Conservation (phyloP, 53 echinoderm and acorn worm species). For the Echinometra lucunter region DNA sequence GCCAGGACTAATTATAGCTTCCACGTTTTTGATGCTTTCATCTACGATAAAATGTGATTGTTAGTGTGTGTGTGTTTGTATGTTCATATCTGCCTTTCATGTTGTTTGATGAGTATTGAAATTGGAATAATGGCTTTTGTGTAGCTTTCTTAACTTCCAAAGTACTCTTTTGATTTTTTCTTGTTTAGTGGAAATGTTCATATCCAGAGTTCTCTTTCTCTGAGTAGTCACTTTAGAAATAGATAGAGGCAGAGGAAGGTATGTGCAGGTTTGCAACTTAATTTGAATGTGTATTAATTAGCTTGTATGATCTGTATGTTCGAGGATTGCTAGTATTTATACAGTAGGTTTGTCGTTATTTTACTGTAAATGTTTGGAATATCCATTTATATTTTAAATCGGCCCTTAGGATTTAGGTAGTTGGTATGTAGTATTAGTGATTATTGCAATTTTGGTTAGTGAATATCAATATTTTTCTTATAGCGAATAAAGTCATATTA, state of each 20-base stretch:
- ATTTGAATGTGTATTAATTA: constrained; percentile 7
- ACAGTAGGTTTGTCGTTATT: constrained; percentile 12
- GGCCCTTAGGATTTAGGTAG: neutral
- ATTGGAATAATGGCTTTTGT: neutral
- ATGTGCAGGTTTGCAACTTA: neutral
- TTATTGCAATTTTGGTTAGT: neutral
- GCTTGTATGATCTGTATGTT: neutral
- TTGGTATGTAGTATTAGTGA: neutral
- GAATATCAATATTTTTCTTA: constrained; percentile 15
- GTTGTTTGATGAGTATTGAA: neutral
- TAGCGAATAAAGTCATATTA: neutral
- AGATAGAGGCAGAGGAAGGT: neutral
- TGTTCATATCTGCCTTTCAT: constrained; percentile 40
- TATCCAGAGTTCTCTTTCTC: neutral
- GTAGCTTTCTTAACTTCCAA: neutral
- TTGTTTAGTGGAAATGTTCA: neutral
- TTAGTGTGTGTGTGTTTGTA: constrained; percentile 11
- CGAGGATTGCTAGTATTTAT: constrained; percentile 32
- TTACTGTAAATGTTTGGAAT: constrained; percentile 43
- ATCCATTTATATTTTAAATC: constrained; percentile 39
- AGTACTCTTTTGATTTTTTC: neutral
- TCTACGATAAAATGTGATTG: neutral
- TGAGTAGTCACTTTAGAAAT: neutral
- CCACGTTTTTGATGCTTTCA: constrained; percentile 47
- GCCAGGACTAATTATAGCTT: constrained; percentile 34